Conservation (phyloP, 2,888 invertebrate species). For the Scaptomyza parva region DNA sequence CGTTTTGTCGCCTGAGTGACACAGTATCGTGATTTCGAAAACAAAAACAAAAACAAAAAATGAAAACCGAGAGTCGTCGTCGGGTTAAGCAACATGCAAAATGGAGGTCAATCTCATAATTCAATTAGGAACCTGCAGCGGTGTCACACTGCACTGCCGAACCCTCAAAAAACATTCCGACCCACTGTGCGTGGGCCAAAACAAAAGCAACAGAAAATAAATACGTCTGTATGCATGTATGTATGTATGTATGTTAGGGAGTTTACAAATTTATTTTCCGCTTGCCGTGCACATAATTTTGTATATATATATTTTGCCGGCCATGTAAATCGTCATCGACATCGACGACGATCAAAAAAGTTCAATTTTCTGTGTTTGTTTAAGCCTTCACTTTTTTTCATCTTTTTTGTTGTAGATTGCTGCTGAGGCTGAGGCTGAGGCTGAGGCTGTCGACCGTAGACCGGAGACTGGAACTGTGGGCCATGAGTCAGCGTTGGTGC, state of each 20-base stretch:
- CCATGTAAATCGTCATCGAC: conserved; percentile 62
- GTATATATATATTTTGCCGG: conserved; percentile 53
- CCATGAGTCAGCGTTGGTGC: conserved; percentile 65
- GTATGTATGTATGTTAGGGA: no score
- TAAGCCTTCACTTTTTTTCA: conserved; percentile 75
- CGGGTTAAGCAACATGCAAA: conserved; percentile 58
- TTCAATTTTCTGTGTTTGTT: conserved; percentile 60
- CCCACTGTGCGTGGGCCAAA: conserved; percentile 72
- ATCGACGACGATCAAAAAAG: conserved; percentile 61
- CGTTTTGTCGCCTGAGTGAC: conserved; percentile 67
- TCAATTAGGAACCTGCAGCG: conserved; percentile 79
- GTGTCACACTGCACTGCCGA: conserved; percentile 52
- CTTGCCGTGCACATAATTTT: conserved; percentile 40
- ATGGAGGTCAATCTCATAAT: conserved; percentile 79
- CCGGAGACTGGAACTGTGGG: conserved; percentile 41
- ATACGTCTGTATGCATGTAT: no score
- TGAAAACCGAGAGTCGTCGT: conserved; percentile 58
- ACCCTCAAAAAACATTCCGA: conserved; percentile 51
- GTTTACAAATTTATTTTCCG: conserved; percentile 48
- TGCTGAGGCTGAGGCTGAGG: conserved; percentile 7
- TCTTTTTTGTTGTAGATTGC: conserved; percentile 12
- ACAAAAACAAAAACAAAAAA: no score
- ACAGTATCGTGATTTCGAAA: conserved; percentile 70
- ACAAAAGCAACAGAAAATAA: conserved; percentile 25
- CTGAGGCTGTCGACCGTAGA: conserved; percentile 20